These are phyloP conservation scores for Crotophaga sulcirostris DNA, from an alignment of 2,113 vertebrate genomes.

Conservation along the genomic window DNA sequence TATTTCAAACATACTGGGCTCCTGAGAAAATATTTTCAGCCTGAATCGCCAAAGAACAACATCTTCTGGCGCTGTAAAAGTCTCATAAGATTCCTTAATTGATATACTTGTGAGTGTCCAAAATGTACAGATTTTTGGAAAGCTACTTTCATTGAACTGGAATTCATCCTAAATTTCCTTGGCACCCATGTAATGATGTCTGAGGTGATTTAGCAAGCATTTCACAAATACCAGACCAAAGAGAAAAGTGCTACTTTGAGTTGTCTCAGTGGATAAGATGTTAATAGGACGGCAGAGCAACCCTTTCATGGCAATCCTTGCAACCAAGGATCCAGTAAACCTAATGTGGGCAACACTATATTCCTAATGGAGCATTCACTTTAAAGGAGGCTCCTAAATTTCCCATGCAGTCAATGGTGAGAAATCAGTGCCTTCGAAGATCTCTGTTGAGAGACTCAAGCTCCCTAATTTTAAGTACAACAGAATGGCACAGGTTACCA, in stretches of 20 bases:
- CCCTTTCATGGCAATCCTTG: background rate
- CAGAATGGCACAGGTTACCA: background rate
- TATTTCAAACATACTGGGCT: conserved; percentile 42
- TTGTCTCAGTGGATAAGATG: background rate
- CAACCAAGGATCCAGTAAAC: background rate
- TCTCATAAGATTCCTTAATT: conserved; percentile 64
- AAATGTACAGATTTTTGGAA: conserved; percentile 54
- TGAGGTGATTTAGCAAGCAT: conserved; percentile 33
- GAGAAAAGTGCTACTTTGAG: conserved; percentile 7
- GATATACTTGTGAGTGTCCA: conserved; percentile 36
- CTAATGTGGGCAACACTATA: background rate
- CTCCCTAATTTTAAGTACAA: background rate
- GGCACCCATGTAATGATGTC: conserved; percentile 9
- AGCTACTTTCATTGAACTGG: conserved; percentile 34
- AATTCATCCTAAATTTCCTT: conserved; percentile 60
- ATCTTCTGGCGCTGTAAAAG: conserved; percentile 13
- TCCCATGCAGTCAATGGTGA: accelerated
- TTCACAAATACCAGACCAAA: conserved; percentile 12
- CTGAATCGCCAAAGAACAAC: conserved; percentile 27
- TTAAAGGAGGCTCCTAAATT: background rate
- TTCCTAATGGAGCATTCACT: background rate
- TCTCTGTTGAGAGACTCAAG: background rate
- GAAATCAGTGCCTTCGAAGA: background rate
- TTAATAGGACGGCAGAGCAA: background rate
- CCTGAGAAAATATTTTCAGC: conserved; percentile 64